Base-by-base conservation (phyloP, 2,797 vertebrate species). In the Protosalanx chinensis region DNA sequence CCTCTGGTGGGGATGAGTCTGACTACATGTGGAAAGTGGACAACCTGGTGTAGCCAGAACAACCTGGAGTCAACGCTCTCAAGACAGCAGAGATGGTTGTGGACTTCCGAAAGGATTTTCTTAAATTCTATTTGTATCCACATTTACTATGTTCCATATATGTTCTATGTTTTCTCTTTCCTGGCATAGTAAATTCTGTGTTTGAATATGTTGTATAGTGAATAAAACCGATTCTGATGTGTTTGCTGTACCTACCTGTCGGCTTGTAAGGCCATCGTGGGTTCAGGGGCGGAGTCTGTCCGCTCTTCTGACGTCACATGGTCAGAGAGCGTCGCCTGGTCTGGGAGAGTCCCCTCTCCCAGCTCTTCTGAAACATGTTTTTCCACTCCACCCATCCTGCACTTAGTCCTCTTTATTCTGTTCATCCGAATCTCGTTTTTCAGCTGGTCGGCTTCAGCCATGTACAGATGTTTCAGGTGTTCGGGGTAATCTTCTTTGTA, bases 401-500 rank as follows among this genome's bases (percentile, higher is more conserved):
- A 60, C 71, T 87, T 90, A 23, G 41, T 80, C 81, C 91, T 86
- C 67, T 90, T 91, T 56, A 85, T 8, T 67, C 82, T 81, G 61
- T 90, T 85, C 0, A 75, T 68, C 82, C 87, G 84, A 13, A 85
- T 88, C 68, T 93, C 88, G 0, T 80, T 90, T 71, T 82, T 93
- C 30, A 97, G 87, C 76, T 84, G 91, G 85, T 95, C 84, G 2
- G 93, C 94, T 78, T 99, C 97, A 0, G 96, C 97, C 72, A 93
- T 6, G 70, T 99, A 99, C 13, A 99, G 95, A 83, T 99, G 97
- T 62, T 89, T 94, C 77, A 99, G 88, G 73, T 99, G 96, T 41
- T 98, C 96, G 0, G 97, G 98, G 41, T 97, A 99, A 16, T 89
- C 83, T 1, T 97, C 94, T 0, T 81, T 87, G 72, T 94, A 95